These are phyloP conservation scores for Polyergus mexicanus DNA, from an alignment of 1,140 invertebrate species.

Conservation along the genomic window DNA sequence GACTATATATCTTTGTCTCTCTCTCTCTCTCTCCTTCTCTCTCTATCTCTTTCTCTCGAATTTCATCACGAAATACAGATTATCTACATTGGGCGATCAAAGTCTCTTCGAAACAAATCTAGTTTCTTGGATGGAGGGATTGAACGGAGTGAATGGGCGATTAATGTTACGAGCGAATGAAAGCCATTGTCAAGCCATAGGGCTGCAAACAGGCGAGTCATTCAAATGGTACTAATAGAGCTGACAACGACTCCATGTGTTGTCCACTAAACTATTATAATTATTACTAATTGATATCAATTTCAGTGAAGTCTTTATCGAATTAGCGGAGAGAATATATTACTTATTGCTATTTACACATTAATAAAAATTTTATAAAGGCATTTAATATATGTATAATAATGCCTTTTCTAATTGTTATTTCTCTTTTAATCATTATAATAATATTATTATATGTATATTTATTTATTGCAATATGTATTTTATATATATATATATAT, in stretches of 20 bases:
- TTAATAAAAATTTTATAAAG: too few species aligned
- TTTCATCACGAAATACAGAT: neutral
- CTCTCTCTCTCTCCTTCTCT: too few species aligned
- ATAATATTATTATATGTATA: too few species aligned
- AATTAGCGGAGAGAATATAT: neutral
- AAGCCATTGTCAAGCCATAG: constrained; percentile 10
- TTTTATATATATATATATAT: too few species aligned
- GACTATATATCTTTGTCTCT: too few species aligned
- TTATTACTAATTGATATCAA: neutral
- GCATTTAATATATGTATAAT: too few species aligned
- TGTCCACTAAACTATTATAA: neutral
- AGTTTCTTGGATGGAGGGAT: constrained; percentile 9
- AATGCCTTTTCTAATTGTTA: too few species aligned
- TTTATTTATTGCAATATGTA: too few species aligned
- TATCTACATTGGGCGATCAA: neutral
- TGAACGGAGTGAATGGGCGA: constrained; percentile 38
- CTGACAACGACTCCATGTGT: neutral
- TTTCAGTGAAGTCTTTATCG: neutral
- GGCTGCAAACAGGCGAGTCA: constrained; percentile 17
- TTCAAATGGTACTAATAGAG: constrained; percentile 37
- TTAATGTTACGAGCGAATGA: constrained; percentile 71
- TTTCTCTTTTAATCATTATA: too few species aligned
- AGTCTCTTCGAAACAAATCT: neutral
- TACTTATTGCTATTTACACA: neutral
- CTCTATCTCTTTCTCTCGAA: too few species aligned